These are phyloP conservation scores for Thunnus thynnus DNA, from an alignment of 2,113 vertebrate genomes.

Conservation along the genomic window DNA sequence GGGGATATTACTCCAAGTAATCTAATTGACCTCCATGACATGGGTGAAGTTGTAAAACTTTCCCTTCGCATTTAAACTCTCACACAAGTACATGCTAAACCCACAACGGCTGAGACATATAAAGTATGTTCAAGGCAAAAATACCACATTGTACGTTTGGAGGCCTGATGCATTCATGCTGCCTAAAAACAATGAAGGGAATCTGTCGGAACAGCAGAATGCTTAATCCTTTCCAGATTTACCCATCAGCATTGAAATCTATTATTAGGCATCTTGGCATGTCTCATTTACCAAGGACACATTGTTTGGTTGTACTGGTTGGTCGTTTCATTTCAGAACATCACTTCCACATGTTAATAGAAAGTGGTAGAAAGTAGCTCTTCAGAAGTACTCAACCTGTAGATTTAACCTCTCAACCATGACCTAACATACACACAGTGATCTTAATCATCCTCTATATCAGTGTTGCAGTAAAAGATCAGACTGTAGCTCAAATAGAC, in stretches of 20 bases:
- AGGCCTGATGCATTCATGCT: constrained; percentile 65
- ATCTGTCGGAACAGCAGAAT: constrained; percentile 77
- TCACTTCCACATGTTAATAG: constrained; percentile 69
- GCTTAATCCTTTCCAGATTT: constrained; percentile 81
- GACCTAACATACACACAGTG: background rate
- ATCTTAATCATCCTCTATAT: constrained; percentile 7
- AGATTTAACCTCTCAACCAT: constrained; percentile 3
- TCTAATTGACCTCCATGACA: constrained; percentile 73
- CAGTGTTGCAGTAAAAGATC: background rate
- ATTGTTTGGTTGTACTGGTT: constrained; percentile 64
- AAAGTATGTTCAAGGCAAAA: constrained; percentile 45
- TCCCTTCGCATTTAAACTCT: constrained; percentile 46
- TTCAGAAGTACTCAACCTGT: constrained; percentile 6
- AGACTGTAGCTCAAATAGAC: background rate
- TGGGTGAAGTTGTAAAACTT: constrained; percentile 57
- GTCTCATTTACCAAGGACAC: constrained; percentile 71
- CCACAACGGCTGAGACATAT: constrained; percentile 54
- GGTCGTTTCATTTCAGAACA: constrained; percentile 65
- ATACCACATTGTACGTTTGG: constrained; percentile 53
- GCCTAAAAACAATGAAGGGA: constrained; percentile 70
- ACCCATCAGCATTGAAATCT: constrained; percentile 77
- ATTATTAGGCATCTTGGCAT: constrained; percentile 77
- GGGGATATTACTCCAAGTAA: constrained; percentile 65
- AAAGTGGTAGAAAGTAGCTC: background rate
- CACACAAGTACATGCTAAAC: constrained; percentile 37